Evolutionary conservation across 2,113 vertebrate species (phyloP).

Genomic region (Notothenia rossii): DNA sequence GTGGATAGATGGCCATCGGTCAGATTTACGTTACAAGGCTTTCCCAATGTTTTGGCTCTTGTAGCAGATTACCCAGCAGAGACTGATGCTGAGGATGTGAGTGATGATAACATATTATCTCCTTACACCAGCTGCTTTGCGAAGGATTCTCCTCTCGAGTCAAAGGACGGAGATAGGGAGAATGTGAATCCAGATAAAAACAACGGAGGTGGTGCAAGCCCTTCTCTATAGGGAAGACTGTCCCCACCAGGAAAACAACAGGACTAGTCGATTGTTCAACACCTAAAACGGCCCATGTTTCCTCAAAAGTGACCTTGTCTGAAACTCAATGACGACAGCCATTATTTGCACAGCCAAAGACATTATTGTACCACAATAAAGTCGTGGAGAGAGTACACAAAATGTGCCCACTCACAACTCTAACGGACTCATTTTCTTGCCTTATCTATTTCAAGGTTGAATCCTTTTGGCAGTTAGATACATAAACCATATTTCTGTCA

Average conservation of each 20-base stretch:
- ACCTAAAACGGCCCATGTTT: neutral
- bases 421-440: neutral
- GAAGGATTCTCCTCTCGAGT: conserved; percentile 50
- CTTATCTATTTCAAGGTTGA: neutral
- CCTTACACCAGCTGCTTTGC: conserved; percentile 42
- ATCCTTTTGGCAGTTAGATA: neutral
- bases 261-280: conserved; percentile 2
- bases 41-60: conserved; percentile 31
- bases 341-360: neutral
- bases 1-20: conserved; percentile 8
- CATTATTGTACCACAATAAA: neutral
- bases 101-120: conserved; percentile 60
- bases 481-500: neutral
- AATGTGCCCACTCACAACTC: neutral
- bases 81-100: conserved; percentile 47
- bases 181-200: conserved; percentile 27
- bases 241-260: conserved; percentile 10
- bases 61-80: conserved; percentile 44
- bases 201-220: conserved; percentile 2
- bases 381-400: too few relatives aligned
- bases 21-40: conserved; percentile 41
- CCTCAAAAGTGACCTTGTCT: conserved; percentile 4
- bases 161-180: conserved; percentile 38
- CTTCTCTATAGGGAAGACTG: conserved; percentile 10
- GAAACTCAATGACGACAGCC: neutral